A percentile compares a stretch with the other conserved stretches of the same genome.
Evolutionary conservation across 2,888 invertebrate genomes (phyloP).

Genomic region (Drosophila cyrtoloma): DNA sequence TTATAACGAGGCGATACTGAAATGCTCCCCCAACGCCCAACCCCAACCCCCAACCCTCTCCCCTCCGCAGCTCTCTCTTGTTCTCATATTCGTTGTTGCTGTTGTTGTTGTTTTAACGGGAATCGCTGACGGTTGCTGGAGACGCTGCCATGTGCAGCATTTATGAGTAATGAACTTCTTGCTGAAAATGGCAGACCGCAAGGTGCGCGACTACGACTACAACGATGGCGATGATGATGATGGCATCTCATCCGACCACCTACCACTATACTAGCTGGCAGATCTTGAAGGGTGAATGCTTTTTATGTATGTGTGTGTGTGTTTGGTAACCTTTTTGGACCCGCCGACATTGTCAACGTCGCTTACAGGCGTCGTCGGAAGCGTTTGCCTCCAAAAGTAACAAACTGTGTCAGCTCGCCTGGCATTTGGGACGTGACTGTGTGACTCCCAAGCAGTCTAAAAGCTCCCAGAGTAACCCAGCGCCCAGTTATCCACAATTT

Average conservation of each 20-base stretch:
- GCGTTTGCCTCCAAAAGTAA: slow-evolving; percentile 74
- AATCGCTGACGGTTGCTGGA: slow-evolving; percentile 54
- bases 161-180: slow-evolving; percentile 84
- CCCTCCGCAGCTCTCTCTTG: neutral
- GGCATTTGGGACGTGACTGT: slow-evolving; percentile 81
- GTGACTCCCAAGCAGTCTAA: slow-evolving; percentile 59
- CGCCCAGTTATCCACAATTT: slow-evolving; percentile 29
- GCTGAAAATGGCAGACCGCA: slow-evolving; percentile 78
- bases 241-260: slow-evolving; percentile 55
- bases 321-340: slow-evolving; percentile 60
- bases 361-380: slow-evolving; percentile 62
- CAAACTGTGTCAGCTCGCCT: slow-evolving; percentile 81
- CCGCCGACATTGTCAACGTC: slow-evolving; percentile 63
- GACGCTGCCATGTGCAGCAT: slow-evolving; percentile 77
- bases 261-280: slow-evolving; percentile 35
- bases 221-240: slow-evolving; percentile 39
- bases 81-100: slow-evolving; percentile 48
- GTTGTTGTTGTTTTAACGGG: slow-evolving; percentile 76
- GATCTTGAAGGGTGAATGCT: slow-evolving; percentile 62
- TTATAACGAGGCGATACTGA: slow-evolving; percentile 74
- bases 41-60: neutral
- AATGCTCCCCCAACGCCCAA: slow-evolving; percentile 2
- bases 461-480: slow-evolving; percentile 32
- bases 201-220: slow-evolving; percentile 66
- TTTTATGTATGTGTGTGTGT: slow-evolving; percentile 7